These are phyloP conservation scores for Ametastegia equiseti DNA, from an alignment of 2,888 invertebrate species.

Conservation along the genomic window DNA sequence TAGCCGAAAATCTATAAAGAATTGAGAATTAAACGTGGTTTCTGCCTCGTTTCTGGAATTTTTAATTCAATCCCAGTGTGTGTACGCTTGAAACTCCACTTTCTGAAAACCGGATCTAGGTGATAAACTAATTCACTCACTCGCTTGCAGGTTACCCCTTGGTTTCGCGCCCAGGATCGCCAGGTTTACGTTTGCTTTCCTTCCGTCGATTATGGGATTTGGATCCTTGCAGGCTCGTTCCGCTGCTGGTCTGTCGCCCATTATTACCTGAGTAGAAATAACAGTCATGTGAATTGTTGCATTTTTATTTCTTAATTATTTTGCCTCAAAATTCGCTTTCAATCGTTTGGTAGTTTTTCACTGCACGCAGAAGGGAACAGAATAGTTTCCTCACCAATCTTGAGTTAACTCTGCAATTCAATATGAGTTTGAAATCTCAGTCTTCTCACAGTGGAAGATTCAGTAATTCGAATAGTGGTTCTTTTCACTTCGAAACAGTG, in stretches of 20 bases:
- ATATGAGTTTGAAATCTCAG: no score
- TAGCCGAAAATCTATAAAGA: not conserved
- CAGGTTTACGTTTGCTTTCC: conserved; percentile 98
- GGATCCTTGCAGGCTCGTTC: conserved; percentile 98
- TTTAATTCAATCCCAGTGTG: no score
- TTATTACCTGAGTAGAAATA: conserved; percentile 90
- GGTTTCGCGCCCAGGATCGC: conserved; percentile 99
- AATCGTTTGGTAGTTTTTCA: no score
- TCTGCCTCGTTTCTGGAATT: no score
- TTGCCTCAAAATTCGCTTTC: not conserved
- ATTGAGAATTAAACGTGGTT: not conserved
- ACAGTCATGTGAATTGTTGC: not conserved
- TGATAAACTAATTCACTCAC: conserved; percentile 76
- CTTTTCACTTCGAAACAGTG: no score
- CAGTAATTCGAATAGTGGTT: no score
- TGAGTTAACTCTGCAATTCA: no score
- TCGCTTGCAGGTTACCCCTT: conserved; percentile 90
- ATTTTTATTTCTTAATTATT: not conserved
- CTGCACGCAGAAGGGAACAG: no score
- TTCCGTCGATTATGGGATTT: conserved; percentile 98
- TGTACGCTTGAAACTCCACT: not conserved
- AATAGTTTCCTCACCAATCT: no score
- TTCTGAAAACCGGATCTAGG: not conserved
- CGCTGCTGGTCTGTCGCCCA: conserved; percentile 96
- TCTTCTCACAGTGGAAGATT: no score